Percentiles rank a stretch among this genome's conserved stretches.
Evolutionary conservation across 2,113 vertebrate genomes (phyloP).

Genomic region (Haplotaxodon microlepis): DNA sequence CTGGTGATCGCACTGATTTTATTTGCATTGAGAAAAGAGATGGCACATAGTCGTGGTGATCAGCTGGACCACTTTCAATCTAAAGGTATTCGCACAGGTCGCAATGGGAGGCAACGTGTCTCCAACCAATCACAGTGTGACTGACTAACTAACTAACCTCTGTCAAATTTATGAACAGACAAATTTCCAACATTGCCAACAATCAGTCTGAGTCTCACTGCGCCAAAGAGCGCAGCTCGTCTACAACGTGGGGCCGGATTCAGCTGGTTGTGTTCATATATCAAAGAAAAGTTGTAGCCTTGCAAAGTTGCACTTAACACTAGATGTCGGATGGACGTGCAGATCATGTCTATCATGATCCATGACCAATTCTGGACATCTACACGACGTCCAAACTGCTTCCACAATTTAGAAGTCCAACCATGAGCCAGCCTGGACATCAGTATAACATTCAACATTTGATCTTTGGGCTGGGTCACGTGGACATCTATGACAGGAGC

Average conservation of each 20-base stretch:
- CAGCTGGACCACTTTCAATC: not conserved
- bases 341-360: not conserved
- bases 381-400: not conserved
- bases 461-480: not conserved
- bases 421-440: not conserved
- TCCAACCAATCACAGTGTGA: not conserved
- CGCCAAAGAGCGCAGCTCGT: not conserved
- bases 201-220: not conserved
- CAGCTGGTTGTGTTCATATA: not conserved
- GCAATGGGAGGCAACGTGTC: not conserved
- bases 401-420: not conserved
- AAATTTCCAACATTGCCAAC: not conserved
- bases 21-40: not conserved
- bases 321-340: not conserved
- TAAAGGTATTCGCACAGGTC: not conserved
- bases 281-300: not conserved
- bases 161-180: not conserved
- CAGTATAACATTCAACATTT: not conserved
- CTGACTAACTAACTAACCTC: not conserved
- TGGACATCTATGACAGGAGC: not conserved
- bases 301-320: not conserved
- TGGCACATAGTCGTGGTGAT: not conserved
- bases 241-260: not conserved
- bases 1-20: not conserved
- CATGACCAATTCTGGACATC: not conserved